phyloP scores from a whole-genome alignment of 2,797 vertebrate species.

The Vultur gryphus region DNA sequence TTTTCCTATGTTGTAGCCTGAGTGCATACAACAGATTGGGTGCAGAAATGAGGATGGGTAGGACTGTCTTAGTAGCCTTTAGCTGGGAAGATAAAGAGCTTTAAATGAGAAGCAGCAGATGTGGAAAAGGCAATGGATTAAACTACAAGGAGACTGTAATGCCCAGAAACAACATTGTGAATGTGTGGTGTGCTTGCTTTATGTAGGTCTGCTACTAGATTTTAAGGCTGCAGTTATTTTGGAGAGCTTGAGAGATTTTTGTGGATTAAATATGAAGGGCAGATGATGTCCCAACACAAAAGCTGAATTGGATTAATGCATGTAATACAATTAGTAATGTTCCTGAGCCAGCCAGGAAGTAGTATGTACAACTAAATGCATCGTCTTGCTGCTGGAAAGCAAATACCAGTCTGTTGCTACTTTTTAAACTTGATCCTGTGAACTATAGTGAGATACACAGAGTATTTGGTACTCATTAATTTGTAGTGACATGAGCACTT shows the following conservation, averaged over 20 bases:
- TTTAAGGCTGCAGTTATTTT: neutral
- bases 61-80: neutral
- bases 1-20: neutral
- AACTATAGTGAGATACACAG: too few relatives aligned
- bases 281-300: neutral
- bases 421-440: neutral
- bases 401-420: neutral
- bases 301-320: neutral
- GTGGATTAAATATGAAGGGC: neutral
- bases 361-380: neutral
- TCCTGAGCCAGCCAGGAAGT: neutral
- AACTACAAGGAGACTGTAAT: neutral
- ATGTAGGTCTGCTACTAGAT: neutral
- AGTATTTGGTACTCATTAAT: neutral
- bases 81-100: neutral
- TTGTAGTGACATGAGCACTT: neutral
- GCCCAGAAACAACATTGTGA: neutral
- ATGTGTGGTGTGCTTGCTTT: neutral
- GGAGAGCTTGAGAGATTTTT: neutral
- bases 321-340: neutral
- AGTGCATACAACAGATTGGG: accelerated
- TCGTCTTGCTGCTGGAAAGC: neutral
- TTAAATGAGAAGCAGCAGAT: neutral
- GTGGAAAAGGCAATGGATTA: neutral
- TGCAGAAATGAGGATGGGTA: neutral